Conservation (phyloP, 53 echinoderm and acorn worm species). For the Temnopleurus reevesii region DNA sequence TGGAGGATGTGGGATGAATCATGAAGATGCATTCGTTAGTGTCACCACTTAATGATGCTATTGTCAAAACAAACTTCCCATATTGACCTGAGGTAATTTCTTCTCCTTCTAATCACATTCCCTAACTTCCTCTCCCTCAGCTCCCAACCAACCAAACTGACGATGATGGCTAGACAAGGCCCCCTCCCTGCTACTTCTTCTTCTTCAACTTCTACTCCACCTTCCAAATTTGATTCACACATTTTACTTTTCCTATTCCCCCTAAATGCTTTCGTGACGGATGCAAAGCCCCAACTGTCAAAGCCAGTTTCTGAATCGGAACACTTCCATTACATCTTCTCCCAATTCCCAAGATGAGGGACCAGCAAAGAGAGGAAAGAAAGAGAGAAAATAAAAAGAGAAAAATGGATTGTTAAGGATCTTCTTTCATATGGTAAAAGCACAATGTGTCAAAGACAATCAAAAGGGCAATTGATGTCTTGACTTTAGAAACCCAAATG, state of each 20-base stretch:
- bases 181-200: not conserved
- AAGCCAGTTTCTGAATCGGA: slow-evolving; percentile 18
- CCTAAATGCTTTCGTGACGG: slow-evolving; percentile 9
- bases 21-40: not conserved
- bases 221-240: not conserved
- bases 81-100: slow-evolving; percentile 21
- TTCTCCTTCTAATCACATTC: slow-evolving; percentile 13
- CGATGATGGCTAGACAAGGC: not conserved
- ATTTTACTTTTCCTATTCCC: not conserved
- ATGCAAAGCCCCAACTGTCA: slow-evolving; percentile 32
- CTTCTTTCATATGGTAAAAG: not conserved
- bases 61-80: slow-evolving; percentile 40
- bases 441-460: slow-evolving; percentile 5
- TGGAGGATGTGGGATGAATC: not conserved
- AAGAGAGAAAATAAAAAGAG: not conserved
- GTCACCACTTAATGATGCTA: slow-evolving; percentile 3
- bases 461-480: not conserved
- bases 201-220: not conserved
- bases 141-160: not conserved
- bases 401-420: not conserved
- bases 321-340: slow-evolving; percentile 14
- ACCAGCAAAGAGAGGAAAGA: not conserved
- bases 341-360: not conserved
- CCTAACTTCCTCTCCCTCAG: slow-evolving; percentile 9
- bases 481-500: slow-evolving; percentile 13